phyloP scores from a whole-genome alignment of 1,140 invertebrate genomes.

The Popillia japonica region DNA sequence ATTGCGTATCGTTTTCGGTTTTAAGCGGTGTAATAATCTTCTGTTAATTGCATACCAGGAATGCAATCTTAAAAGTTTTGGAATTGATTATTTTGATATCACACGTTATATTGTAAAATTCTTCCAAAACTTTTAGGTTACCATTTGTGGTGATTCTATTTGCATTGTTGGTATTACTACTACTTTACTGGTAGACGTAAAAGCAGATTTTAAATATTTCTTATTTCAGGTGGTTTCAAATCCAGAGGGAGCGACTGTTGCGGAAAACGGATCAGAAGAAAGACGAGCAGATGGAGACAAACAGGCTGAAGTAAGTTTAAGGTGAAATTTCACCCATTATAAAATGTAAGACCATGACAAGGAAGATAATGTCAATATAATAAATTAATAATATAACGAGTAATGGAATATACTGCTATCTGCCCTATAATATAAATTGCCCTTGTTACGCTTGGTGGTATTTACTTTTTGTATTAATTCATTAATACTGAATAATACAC shows the following conservation, averaged over 20 bases:
- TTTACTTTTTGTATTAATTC: no score
- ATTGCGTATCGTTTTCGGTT: constrained; percentile 22
- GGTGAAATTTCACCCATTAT: not conserved
- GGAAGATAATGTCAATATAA: no score
- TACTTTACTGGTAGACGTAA: not conserved
- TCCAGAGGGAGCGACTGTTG: not conserved
- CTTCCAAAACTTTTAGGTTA: constrained; percentile 21
- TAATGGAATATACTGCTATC: no score
- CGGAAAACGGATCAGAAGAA: constrained; percentile 38
- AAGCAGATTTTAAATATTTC: constrained; percentile 4
- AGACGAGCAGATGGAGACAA: constrained; percentile 36
- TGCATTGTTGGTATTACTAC: no score
- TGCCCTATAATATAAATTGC: no score
- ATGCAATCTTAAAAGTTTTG: not conserved
- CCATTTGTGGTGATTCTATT: constrained; percentile 8
- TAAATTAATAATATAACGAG: no score
- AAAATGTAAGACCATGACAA: no score
- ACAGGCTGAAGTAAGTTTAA: constrained; percentile 19
- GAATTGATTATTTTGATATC: not conserved
- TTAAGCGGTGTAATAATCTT: constrained; percentile 6
- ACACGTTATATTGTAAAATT: not conserved
- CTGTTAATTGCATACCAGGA: not conserved
- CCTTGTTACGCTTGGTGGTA: no score
- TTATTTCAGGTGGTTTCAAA: constrained; percentile 37
- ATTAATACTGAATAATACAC: no score